phyloP scores from a whole-genome alignment of 2,113 vertebrate species.

The cattle (Bos taurus) region ARS-UCD2.0 NC_037332.1:49862001-49862500 shows the following conservation, averaged over 20 bases:
- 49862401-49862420: background rate
- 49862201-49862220: background rate
- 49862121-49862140: background rate
- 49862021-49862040: background rate
- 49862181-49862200: slow-evolving; percentile 4
- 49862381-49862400: background rate
- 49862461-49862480: background rate
- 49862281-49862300: background rate
- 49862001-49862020: background rate
- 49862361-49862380: background rate
- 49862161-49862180: background rate
- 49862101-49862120: background rate
- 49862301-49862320: background rate
- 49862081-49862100: background rate
- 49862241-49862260: background rate
- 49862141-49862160: background rate
- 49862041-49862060: background rate
- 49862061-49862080: background rate
- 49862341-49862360: background rate
- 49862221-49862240: background rate
- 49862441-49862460: background rate
- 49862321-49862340: background rate
- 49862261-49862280: background rate
- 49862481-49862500: background rate
- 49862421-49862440: background rate